Evolutionary conservation across 2,888 invertebrate genomes (phyloP).

Genomic region (Anaspis maculata): DNA sequence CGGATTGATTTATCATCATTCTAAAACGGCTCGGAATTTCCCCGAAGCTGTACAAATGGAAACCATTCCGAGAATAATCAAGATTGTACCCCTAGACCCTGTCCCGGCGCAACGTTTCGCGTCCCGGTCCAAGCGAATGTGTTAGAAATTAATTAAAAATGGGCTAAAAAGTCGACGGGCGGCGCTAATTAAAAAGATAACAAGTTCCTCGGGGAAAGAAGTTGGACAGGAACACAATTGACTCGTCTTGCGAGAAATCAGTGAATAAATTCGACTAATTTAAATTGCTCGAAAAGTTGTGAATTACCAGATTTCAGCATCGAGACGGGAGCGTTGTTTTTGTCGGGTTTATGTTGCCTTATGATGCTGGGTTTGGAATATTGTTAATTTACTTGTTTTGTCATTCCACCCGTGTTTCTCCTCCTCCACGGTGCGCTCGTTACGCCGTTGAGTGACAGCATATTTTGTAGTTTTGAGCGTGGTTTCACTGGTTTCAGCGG

Average conservation of each 20-base stretch:
- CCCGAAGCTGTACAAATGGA: too few species aligned
- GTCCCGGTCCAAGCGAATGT: too few species aligned
- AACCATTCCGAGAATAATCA: too few species aligned
- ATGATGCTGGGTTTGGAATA: too few species aligned
- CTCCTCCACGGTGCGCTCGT: too few species aligned
- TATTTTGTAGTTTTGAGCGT: conserved; percentile 19
- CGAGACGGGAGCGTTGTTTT: conserved; percentile 4
- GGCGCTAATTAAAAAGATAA: conserved; percentile 28
- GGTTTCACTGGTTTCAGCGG: conserved; percentile 14
- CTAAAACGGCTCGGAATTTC: too few species aligned
- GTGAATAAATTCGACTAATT: conserved; percentile 13
- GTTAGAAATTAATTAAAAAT: conserved; percentile 25
- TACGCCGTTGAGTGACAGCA: conserved; percentile 18
- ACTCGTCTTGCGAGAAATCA: conserved; percentile 8
- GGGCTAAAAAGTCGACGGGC: conserved; percentile 20
- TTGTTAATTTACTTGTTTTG: conserved; percentile 17
- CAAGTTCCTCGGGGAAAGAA: conserved; percentile 17
- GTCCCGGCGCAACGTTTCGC: too few species aligned
- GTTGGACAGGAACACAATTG: conserved; percentile 9
- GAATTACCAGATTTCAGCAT: too few species aligned
- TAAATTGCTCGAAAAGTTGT: conserved; percentile 14
- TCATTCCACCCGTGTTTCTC: conserved; percentile 10
- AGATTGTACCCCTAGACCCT: too few species aligned
- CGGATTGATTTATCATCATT: too few species aligned
- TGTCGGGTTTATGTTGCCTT: too few species aligned